Percentiles rank a stretch among this genome's conserved stretches.
phyloP scores from a whole-genome alignment of 2,888 invertebrate species.

The Cantharis nigra region DNA sequence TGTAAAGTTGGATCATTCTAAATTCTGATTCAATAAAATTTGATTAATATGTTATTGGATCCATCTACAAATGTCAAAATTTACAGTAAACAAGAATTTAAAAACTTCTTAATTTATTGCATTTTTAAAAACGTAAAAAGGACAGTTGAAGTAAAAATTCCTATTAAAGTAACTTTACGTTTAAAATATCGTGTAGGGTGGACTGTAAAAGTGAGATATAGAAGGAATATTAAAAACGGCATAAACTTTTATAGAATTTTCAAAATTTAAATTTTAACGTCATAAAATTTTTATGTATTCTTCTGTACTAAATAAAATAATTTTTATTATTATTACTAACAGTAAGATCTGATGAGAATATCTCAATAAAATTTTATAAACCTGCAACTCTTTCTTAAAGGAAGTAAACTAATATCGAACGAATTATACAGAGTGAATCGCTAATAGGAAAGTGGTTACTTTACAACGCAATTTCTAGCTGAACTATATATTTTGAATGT shows the following conservation, averaged over 20 bases:
- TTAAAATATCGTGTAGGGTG: background rate
- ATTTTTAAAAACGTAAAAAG: background rate
- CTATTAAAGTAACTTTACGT: background rate
- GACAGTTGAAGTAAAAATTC: background rate
- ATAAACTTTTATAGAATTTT: background rate
- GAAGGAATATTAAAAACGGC: background rate
- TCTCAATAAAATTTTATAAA: background rate
- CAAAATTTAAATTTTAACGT: background rate
- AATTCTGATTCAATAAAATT: background rate
- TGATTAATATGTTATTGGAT: background rate
- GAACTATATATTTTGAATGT: no score
- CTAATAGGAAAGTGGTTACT: no score
- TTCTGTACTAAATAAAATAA: background rate
- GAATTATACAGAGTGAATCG: background rate
- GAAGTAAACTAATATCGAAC: background rate
- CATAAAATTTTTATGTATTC: background rate
- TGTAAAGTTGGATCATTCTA: background rate
- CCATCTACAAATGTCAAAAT: background rate
- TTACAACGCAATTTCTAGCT: no score
- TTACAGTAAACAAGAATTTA: background rate
- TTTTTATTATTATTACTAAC: background rate
- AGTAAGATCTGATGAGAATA: background rate
- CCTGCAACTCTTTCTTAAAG: background rate
- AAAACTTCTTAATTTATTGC: background rate
- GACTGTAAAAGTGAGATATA: background rate